phyloP scores from a whole-genome alignment of 1,140 invertebrate genomes.

The Megalopta genalis region DNA sequence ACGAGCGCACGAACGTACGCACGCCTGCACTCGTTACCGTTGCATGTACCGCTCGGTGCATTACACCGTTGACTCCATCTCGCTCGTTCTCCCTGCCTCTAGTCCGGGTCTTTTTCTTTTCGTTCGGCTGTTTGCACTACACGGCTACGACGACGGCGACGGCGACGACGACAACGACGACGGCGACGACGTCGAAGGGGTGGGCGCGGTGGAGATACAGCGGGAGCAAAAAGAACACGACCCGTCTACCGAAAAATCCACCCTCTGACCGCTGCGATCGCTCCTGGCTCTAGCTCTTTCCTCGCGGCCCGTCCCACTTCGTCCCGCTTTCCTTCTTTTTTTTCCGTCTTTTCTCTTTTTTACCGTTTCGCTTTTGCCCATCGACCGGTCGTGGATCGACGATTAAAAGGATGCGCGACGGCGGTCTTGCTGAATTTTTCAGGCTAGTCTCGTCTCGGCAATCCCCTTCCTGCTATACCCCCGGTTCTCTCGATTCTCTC shows the following conservation, averaged over 20 bases:
- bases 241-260: constrained; percentile 38
- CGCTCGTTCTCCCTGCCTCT: neutral
- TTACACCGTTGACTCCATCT: neutral
- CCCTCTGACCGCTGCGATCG: constrained; percentile 2
- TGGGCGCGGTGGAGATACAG: constrained; percentile 1
- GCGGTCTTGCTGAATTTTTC: too few species aligned
- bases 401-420: neutral
- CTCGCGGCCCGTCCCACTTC: neutral
- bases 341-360: neutral
- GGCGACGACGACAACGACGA: neutral
- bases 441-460: too few species aligned
- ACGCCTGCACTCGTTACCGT: neutral
- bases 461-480: too few species aligned
- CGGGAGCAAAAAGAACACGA: constrained; percentile 29
- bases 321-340: neutral
- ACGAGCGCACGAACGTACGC: too few species aligned
- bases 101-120: neutral
- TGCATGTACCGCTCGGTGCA: constrained; percentile 8
- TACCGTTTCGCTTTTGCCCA: neutral
- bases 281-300: too few species aligned
- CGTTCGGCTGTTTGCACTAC: neutral
- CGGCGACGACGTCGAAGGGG: neutral
- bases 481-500: too few species aligned
- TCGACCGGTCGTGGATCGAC: neutral
- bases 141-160: neutral